Conservation (phyloP, 2,113 vertebrate genomes). For the Proterorhinus semilunaris region DNA sequence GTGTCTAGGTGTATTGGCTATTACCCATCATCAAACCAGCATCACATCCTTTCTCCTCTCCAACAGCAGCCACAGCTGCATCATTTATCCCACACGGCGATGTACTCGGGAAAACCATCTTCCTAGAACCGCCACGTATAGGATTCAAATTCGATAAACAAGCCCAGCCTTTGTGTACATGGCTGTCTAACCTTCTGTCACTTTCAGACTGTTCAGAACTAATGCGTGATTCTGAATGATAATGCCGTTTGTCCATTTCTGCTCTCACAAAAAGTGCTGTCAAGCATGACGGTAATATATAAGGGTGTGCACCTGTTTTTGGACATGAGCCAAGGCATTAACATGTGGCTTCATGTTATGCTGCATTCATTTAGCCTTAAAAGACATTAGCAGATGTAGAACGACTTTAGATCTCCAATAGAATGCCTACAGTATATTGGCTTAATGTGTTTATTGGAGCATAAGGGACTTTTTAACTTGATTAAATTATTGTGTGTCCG, state of each 20-base stretch:
- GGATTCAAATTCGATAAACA: conserved; percentile 26
- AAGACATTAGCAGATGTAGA: background rate
- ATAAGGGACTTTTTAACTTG: too few relatives aligned
- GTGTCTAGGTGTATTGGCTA: conserved; percentile 43
- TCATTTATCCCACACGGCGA: conserved; percentile 33
- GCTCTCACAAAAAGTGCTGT: conserved; percentile 25
- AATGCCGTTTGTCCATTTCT: conserved; percentile 14
- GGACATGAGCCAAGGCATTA: conserved; percentile 2
- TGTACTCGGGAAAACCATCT: conserved; percentile 45
- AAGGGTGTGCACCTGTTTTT: conserved; percentile 28
- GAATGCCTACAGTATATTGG: background rate
- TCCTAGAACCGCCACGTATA: conserved; percentile 27
- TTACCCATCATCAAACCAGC: conserved; percentile 40
- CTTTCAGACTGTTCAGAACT: conserved; percentile 33
- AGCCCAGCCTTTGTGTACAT: conserved; percentile 17
- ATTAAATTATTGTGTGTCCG: too few relatives aligned
- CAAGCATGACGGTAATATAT: conserved; percentile 44
- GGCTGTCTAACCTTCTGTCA: conserved; percentile 31
- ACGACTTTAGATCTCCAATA: background rate
- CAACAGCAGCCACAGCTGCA: conserved; percentile 20
- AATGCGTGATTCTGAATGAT: conserved; percentile 1
- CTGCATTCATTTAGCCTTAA: background rate
- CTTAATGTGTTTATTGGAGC: too few relatives aligned
- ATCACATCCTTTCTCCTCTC: conserved; percentile 38
- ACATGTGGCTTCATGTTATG: conserved; percentile 5